These are phyloP conservation scores for Rhinoderma darwinii DNA, from an alignment of 2,113 vertebrate species.

Conservation along the genomic window DNA sequence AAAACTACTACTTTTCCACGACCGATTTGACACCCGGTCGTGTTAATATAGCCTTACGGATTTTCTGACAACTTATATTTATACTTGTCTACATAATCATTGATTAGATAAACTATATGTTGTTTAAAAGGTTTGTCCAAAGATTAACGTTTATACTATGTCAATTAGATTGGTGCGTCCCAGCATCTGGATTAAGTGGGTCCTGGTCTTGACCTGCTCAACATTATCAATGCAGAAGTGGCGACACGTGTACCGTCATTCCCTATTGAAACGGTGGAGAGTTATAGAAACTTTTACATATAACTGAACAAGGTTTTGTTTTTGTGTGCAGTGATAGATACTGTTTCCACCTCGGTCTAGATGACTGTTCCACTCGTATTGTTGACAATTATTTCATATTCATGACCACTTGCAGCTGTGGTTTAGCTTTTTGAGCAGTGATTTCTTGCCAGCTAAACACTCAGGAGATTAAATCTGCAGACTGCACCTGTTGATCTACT, in stretches of 20 bases:
- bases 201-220: background rate
- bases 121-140: too few relatives aligned
- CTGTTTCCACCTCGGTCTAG: background rate
- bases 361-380: conserved; percentile 19
- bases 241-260: too few relatives aligned
- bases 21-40: too few relatives aligned
- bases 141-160: background rate
- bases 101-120: too few relatives aligned
- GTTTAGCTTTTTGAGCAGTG: conserved; percentile 32
- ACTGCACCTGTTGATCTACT: conserved; percentile 51
- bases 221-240: background rate
- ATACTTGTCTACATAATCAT: too few relatives aligned
- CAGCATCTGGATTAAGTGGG: background rate
- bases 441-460: conserved; percentile 52
- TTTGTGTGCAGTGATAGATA: background rate
- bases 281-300: background rate
- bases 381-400: conserved; percentile 44
- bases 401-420: conserved; percentile 40
- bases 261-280: background rate
- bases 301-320: background rate
- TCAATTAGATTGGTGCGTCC: background rate
- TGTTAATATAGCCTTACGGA: too few relatives aligned
- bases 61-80: too few relatives aligned
- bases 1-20: too few relatives aligned
- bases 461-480: conserved; percentile 49